phyloP scores from a whole-genome alignment of 1,140 invertebrate species.

The Nasonia vitripennis region DNA sequence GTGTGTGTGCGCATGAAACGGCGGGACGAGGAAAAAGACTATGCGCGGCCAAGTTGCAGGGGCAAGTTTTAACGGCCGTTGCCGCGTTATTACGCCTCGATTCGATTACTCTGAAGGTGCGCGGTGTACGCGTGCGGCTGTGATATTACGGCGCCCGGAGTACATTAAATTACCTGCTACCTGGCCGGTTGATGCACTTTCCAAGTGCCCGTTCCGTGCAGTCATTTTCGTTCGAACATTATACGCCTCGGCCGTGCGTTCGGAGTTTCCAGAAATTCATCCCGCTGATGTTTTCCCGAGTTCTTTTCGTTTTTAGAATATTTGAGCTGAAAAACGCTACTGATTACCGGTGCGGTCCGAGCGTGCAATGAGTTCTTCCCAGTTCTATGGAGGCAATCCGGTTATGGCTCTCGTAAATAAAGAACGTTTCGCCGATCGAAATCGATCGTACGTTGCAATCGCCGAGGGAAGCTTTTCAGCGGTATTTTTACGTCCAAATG shows the following conservation, averaged over 20 bases:
- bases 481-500: too few relatives aligned
- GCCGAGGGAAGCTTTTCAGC: background rate
- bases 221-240: background rate
- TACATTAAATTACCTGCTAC: background rate
- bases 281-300: background rate
- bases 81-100: background rate
- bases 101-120: background rate
- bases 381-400: too few relatives aligned
- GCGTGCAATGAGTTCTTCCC: too few relatives aligned
- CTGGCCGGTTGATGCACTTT: background rate
- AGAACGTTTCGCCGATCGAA: background rate
- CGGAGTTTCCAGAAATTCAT: background rate
- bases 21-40: background rate
- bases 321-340: too few relatives aligned
- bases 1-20: too few relatives aligned
- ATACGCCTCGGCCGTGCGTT: background rate
- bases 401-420: too few relatives aligned
- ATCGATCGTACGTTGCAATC: background rate
- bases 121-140: background rate
- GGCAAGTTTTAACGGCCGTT: slow-evolving; percentile 8
- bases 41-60: background rate
- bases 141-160: background rate
- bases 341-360: too few relatives aligned
- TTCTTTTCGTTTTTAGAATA: background rate
- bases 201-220: background rate